These are phyloP conservation scores for Allolobophora icterica DNA, from an alignment of 2,888 invertebrate species.

Conservation along the genomic window DNA sequence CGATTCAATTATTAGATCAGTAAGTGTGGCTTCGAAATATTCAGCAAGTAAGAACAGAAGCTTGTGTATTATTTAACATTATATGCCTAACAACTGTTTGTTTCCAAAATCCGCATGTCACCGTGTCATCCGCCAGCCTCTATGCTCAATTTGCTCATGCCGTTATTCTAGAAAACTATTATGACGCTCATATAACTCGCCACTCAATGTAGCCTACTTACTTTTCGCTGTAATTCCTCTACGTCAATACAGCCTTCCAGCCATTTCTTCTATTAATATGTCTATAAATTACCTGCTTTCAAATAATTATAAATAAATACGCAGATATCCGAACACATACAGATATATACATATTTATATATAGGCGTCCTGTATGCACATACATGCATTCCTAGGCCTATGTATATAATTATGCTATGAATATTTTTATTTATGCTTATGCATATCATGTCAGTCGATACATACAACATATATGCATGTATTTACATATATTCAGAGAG, in stretches of 20 bases:
- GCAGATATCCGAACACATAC: neutral
- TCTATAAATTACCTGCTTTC: neutral
- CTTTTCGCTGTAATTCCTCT: neutral
- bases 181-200: neutral
- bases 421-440: neutral
- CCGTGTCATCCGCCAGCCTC: too few relatives aligned
- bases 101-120: neutral
- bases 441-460: neutral
- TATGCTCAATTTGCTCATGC: too few relatives aligned
- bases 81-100: slow-evolving; percentile 14
- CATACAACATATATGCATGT: too few relatives aligned
- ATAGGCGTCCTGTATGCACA: neutral
- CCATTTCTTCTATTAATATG: neutral
- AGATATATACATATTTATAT: neutral
- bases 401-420: too few relatives aligned
- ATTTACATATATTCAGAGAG: too few relatives aligned
- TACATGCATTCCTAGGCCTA: too few relatives aligned
- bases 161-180: slow-evolving; percentile 3
- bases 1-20: neutral
- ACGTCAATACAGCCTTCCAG: neutral
- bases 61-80: neutral
- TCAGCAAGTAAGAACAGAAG: neutral
- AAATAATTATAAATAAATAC: neutral
- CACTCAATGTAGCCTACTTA: too few relatives aligned
- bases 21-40: neutral